A percentile compares a stretch with the other conserved stretches of the same genome.
Conservation (phyloP, 2,113 vertebrate species). For the Blennius ocellaris region DNA sequence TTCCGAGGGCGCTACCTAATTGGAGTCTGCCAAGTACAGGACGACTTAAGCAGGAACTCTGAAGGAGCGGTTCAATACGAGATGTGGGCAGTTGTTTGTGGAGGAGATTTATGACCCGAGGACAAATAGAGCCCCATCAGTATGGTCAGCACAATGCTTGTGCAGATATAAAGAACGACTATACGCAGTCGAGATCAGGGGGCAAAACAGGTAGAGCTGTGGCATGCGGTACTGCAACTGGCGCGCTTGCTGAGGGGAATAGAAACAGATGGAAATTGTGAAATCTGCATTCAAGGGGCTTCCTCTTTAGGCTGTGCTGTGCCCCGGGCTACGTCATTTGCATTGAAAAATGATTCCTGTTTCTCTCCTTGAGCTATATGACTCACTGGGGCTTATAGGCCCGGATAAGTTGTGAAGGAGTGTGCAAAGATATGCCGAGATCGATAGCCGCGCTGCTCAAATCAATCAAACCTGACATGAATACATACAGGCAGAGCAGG, state of each 20-base stretch:
- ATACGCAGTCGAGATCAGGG: conserved; percentile 40
- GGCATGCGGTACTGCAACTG: conserved; percentile 29
- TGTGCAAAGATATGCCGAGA: conserved; percentile 48
- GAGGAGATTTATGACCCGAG: conserved; percentile 51
- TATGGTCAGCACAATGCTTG: conserved; percentile 53
- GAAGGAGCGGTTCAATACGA: conserved; percentile 13
- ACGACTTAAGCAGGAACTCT: background rate
- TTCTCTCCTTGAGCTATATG: conserved; percentile 61
- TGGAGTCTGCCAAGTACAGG: conserved; percentile 4
- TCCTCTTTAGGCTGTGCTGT: conserved; percentile 44
- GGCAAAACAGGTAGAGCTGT: conserved; percentile 51
- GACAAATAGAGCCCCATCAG: conserved; percentile 44
- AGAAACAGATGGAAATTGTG: conserved; percentile 54
- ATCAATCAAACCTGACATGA: conserved; percentile 59
- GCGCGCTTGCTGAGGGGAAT: conserved; percentile 49
- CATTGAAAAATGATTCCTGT: conserved; percentile 70
- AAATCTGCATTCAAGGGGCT: conserved; percentile 71
- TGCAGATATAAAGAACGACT: conserved; percentile 38
- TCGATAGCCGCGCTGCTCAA: conserved; percentile 47
- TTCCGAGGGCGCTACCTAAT: conserved; percentile 17
- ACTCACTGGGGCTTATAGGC: conserved; percentile 61
- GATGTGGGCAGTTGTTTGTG: conserved; percentile 40
- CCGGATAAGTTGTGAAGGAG: conserved; percentile 52
- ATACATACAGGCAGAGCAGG: conserved; percentile 33
- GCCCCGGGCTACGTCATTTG: conserved; percentile 70